phyloP scores from a whole-genome alignment of 2,797 vertebrate species.

The Gila robusta region DNA sequence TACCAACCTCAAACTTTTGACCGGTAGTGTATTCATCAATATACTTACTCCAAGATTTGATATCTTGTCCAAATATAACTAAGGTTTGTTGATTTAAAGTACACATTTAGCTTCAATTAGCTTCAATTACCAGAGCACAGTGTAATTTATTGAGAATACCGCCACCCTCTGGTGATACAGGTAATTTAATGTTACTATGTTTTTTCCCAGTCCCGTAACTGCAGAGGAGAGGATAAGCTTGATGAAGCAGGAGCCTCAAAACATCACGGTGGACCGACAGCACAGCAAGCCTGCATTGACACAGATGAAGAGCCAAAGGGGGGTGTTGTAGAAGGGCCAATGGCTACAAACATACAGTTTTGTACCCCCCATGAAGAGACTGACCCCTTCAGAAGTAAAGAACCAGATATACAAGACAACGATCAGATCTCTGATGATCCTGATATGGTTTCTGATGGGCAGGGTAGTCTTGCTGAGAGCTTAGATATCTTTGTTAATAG shows the following conservation, averaged over 20 bases:
- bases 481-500: conserved; percentile 71
- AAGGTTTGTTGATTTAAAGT: neutral
- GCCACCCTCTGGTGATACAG: neutral
- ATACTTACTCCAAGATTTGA: neutral
- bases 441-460: neutral
- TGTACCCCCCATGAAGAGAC: neutral
- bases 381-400: neutral
- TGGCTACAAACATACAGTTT: neutral
- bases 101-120: neutral
- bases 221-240: conserved; percentile 30
- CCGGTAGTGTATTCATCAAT: neutral
- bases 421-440: neutral
- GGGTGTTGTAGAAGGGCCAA: neutral
- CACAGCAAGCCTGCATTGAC: neutral
- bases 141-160: conserved; percentile 14
- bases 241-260: conserved; percentile 8
- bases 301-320: neutral
- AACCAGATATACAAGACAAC: neutral
- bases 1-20: neutral
- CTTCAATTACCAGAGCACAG: neutral
- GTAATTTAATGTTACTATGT: neutral
- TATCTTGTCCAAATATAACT: neutral
- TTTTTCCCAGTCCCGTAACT: conserved; percentile 28
- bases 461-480: conserved; percentile 46
- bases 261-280: neutral